Evolutionary conservation across 2,888 invertebrate genomes (phyloP).

Genomic region (Ennomos fuscantarius): DNA sequence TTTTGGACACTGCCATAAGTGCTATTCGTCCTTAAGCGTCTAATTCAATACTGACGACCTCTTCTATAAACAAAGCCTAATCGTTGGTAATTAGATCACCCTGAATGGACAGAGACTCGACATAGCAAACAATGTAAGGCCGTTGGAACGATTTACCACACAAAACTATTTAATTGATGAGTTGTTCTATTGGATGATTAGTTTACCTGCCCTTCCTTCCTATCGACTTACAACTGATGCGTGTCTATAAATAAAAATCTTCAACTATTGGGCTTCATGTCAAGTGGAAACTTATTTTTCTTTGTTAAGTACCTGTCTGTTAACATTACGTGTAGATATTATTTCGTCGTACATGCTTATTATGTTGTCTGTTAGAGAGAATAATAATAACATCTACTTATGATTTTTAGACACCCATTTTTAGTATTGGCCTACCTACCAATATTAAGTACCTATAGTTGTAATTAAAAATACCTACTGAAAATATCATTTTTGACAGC

Average conservation of each 20-base stretch:
- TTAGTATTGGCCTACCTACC: too few relatives aligned
- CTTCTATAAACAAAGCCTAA: slow-evolving; percentile 16
- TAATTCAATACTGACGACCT: slow-evolving; percentile 21
- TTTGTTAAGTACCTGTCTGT: neutral
- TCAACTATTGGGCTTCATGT: slow-evolving; percentile 12
- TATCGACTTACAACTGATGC: slow-evolving; percentile 10
- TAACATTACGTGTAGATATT: neutral
- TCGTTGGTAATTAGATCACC: slow-evolving; percentile 21
- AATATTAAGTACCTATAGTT: too few relatives aligned
- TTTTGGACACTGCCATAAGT: neutral
- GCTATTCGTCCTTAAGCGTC: slow-evolving; percentile 10
- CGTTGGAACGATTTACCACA: slow-evolving; percentile 6
- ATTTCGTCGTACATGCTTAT: too few relatives aligned
- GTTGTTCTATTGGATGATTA: slow-evolving; percentile 4
- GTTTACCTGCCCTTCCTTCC: slow-evolving; percentile 18
- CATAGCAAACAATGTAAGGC: slow-evolving; percentile 26
- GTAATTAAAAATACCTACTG: too few relatives aligned
- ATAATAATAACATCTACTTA: too few relatives aligned
- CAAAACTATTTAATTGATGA: slow-evolving; percentile 8
- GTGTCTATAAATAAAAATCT: slow-evolving; percentile 4
- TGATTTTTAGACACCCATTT: too few relatives aligned
- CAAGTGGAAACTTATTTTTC: slow-evolving; percentile 6
- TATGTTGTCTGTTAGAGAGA: too few relatives aligned
- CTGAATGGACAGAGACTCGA: slow-evolving; percentile 8
- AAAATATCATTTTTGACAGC: too few relatives aligned